These are phyloP conservation scores for Cyrtorhinus lividipennis DNA, from an alignment of 1,140 invertebrate species.

Conservation along the genomic window DNA sequence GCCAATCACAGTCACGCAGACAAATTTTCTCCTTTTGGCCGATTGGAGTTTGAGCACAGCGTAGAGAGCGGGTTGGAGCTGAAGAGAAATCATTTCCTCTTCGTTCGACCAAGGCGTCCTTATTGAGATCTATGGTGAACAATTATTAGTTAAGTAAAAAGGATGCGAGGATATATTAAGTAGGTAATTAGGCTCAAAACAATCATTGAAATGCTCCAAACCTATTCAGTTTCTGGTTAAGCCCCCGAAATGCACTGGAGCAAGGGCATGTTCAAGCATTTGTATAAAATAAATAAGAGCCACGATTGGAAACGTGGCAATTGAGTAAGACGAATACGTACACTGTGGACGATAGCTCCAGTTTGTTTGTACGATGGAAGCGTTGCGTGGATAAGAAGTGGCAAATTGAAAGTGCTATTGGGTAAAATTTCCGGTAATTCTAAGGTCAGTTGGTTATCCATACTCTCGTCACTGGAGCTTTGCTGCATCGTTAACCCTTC, in stretches of 20 bases:
- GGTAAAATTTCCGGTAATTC: conserved; percentile 47
- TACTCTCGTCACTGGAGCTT: neutral
- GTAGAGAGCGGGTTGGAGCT: conserved; percentile 67
- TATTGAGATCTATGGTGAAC: conserved; percentile 39
- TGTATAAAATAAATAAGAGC: too few relatives aligned
- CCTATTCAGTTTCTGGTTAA: conserved; percentile 7
- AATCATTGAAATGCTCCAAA: too few relatives aligned
- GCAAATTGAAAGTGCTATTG: conserved; percentile 46
- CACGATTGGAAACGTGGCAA: too few relatives aligned
- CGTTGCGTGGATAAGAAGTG: conserved; percentile 51
- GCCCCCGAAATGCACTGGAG: too few relatives aligned
- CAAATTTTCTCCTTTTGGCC: conserved; percentile 61
- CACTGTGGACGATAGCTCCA: conserved; percentile 52
- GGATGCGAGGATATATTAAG: conserved; percentile 24
- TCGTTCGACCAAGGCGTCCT: conserved; percentile 57
- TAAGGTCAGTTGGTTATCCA: conserved; percentile 27
- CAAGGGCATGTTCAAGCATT: too few relatives aligned
- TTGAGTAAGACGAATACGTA: too few relatives aligned
- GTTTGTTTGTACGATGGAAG: conserved; percentile 50
- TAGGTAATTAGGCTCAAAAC: neutral
- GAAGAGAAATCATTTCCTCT: conserved; percentile 49
- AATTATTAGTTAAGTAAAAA: too few relatives aligned
- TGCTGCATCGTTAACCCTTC: conserved; percentile 31
- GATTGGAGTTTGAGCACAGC: conserved; percentile 66
- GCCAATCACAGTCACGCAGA: conserved; percentile 60